Evolutionary conservation across 1,140 invertebrate species (phyloP).

Genomic region (Nasonia longicornis): DNA sequence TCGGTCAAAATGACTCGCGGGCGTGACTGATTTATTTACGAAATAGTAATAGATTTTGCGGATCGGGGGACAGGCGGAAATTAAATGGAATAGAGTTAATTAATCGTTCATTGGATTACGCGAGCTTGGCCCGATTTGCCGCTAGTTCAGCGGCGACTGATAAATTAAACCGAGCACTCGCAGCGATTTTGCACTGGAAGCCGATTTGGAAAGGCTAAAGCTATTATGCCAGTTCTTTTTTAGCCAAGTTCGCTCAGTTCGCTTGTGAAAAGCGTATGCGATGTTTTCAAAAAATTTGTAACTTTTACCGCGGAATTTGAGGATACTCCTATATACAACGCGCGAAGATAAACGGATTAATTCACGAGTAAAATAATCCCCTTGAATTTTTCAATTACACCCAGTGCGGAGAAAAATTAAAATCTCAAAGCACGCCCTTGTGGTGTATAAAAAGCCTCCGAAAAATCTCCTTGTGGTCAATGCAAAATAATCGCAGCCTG

Average conservation of each 20-base stretch:
- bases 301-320: too few relatives aligned
- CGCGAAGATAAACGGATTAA: background rate
- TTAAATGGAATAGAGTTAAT: constrained; percentile 23
- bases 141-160: background rate
- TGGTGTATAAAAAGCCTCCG: background rate
- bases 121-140: background rate
- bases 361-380: background rate
- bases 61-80: background rate
- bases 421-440: background rate
- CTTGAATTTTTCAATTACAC: background rate
- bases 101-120: constrained; percentile 22
- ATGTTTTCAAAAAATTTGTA: too few relatives aligned
- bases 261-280: too few relatives aligned
- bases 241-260: too few relatives aligned
- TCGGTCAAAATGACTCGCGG: background rate
- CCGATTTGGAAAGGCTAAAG: too few relatives aligned
- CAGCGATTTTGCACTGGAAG: background rate
- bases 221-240: too few relatives aligned
- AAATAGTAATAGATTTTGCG: constrained; percentile 7
- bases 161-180: background rate
- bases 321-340: background rate
- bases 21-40: background rate
- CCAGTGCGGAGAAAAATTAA: background rate
- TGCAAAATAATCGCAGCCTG: background rate
- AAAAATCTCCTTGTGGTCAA: background rate